Percentiles rank a stretch among this genome's conserved stretches.
phyloP scores from a whole-genome alignment of 1,140 invertebrate genomes.

The Lordiphosa clarofinis region DNA sequence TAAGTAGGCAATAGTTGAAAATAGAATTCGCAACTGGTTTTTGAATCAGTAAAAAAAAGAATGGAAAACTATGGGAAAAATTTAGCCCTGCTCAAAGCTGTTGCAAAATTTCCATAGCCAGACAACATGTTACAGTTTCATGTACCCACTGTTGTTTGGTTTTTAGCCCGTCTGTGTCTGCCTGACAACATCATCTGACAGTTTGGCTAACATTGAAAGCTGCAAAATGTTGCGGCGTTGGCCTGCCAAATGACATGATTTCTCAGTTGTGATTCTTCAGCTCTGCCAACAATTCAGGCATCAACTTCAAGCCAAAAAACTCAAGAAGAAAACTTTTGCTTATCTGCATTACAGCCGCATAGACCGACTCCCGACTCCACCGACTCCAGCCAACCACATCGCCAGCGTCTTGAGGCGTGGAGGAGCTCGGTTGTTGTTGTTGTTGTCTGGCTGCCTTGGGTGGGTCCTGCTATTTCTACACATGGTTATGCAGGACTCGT shows the following conservation, averaged over 20 bases:
- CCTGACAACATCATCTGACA: slow-evolving; percentile 32
- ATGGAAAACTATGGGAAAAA: no score
- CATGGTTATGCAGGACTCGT: slow-evolving; percentile 33
- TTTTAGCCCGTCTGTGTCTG: no score
- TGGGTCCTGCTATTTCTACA: slow-evolving; percentile 48
- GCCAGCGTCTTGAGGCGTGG: slow-evolving; percentile 1
- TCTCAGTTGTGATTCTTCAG: slow-evolving; percentile 53
- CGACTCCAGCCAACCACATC: slow-evolving; percentile 29
- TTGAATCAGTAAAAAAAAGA: no score
- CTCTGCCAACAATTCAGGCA: slow-evolving; percentile 10
- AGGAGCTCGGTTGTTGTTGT: background rate
- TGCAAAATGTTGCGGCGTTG: slow-evolving; percentile 43
- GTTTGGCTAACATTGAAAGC: slow-evolving; percentile 44
- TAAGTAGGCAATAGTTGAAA: no score
- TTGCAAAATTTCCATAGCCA: background rate
- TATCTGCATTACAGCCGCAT: slow-evolving; percentile 59
- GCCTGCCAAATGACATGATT: slow-evolving; percentile 64
- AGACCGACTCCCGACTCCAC: slow-evolving; percentile 8
- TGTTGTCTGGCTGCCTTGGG: slow-evolving; percentile 16
- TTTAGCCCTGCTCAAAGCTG: no score
- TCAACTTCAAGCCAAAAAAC: slow-evolving; percentile 33
- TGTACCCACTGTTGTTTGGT: background rate
- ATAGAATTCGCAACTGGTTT: no score
- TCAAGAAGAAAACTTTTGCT: slow-evolving; percentile 52
- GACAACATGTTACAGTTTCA: slow-evolving; percentile 1